phyloP scores from a whole-genome alignment of 2,113 vertebrate genomes.

The Thunnus maccoyii region DNA sequence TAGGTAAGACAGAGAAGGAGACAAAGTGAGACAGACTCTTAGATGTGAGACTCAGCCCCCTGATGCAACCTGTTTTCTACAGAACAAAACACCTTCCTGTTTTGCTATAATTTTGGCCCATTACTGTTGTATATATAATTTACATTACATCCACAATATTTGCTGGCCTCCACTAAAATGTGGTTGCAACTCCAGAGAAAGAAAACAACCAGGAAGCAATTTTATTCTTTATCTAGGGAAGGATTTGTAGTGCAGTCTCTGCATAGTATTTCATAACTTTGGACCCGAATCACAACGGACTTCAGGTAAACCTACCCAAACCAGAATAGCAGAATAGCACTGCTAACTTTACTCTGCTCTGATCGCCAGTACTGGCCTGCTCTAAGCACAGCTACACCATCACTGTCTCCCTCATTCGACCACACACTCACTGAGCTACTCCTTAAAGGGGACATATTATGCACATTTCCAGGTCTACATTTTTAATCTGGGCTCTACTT shows the following conservation, averaged over 20 bases:
- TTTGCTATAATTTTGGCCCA: not conserved
- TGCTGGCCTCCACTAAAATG: not conserved
- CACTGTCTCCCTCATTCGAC: no score
- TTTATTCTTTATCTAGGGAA: not conserved
- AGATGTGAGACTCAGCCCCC: not conserved
- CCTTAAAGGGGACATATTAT: no score
- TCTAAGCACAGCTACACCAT: no score
- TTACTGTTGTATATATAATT: not conserved
- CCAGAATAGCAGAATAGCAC: no score
- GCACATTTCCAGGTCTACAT: no score
- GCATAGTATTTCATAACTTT: not conserved
- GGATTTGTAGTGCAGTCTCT: not conserved
- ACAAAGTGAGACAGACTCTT: not conserved
- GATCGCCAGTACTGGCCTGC: no score
- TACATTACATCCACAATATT: not conserved
- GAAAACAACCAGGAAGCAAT: no score
- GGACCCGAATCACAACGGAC: no score
- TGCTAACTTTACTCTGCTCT: no score
- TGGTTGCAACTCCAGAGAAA: not conserved
- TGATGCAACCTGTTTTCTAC: not conserved
- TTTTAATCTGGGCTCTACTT: no score
- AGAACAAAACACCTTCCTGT: not conserved
- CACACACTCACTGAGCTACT: no score
- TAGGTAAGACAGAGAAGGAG: not conserved
- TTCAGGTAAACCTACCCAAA: no score